Evolutionary conservation across 2,888 invertebrate species (phyloP).

Genomic region (Danaus chrysippus): DNA sequence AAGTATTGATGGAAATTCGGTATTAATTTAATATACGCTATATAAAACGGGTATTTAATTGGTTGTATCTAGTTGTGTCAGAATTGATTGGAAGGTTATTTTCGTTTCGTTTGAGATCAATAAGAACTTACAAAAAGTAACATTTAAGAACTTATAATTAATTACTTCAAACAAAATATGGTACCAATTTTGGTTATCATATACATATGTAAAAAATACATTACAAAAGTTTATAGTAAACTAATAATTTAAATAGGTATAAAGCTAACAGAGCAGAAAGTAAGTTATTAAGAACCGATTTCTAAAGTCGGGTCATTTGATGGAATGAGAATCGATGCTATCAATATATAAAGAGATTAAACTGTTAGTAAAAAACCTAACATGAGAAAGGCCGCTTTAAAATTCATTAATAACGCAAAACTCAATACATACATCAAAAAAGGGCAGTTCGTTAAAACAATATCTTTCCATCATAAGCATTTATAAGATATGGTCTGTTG

Average conservation of each 20-base stretch:
- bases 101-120: conserved; percentile 13
- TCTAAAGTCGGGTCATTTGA: not conserved
- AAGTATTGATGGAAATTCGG: no score
- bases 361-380: no score
- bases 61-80: conserved; percentile 11
- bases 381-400: no score
- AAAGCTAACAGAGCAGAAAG: not conserved
- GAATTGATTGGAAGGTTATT: conserved; percentile 18
- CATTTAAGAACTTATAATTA: conserved; percentile 7
- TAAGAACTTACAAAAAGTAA: conserved; percentile 13
- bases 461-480: no score
- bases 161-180: not conserved
- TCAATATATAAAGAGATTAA: not conserved
- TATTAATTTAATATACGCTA: no score
- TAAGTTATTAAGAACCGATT: not conserved
- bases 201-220: no score
- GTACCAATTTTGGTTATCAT: no score
- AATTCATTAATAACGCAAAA: no score
- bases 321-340: not conserved
- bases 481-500: no score
- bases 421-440: no score
- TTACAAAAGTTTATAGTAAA: not conserved
- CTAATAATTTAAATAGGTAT: not conserved
- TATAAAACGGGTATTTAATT: conserved; percentile 16
- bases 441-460: no score